Evolutionary conservation across 2,888 invertebrate species (phyloP), one percentile per base, ranked within the genome.

Genomic region (Pachliopta kotzebuea): DNA sequence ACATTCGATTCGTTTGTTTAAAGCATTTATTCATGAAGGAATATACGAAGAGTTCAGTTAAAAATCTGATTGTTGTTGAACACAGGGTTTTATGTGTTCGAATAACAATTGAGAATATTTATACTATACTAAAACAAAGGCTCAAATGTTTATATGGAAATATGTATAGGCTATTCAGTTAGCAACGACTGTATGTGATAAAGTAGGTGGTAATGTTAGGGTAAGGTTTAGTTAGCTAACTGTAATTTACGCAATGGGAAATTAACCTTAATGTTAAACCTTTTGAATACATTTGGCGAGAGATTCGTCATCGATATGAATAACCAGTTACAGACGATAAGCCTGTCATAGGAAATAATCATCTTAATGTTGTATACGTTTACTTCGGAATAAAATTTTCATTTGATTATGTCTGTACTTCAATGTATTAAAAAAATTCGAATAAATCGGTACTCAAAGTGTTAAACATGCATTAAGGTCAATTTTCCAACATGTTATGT

Each of bases 61-160:
- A 49, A 49, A 64, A 31, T 70, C 69, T 60, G 59, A 58, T 59
- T 57, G 60, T 69, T 68, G 64, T 71, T 68, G 80, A 79, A 81
- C 83, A 79, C 83, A 83, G 84, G 84, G 82, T 80, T 70, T 65
- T 65, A 76, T 79, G 83, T 87, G 86, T 86, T 85, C 86, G 81
- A 71, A 75, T 74, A 74, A 75, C 71, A 63, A 66, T 69, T 67
- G 65, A 62, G 57, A 63, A 63, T 70, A 68, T 60, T 57, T 20
- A 50, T 50, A 56, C 18, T 69, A 66, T 70, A 67, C 67, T 61
- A 73, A 75, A 77, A 75, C 69, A 69, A 75, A 70, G 76, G 83
- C 83, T 83, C 84, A 83, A 83, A 81, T 74, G 61, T 56, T 62
- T 56, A 58, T 58, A 56, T 63, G 56, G 52, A 52, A 62, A 26